Percentiles rank a stretch among this genome's conserved stretches.
Conservation (phyloP, 2,113 vertebrate species). For the Thalassoma bifasciatum region DNA sequence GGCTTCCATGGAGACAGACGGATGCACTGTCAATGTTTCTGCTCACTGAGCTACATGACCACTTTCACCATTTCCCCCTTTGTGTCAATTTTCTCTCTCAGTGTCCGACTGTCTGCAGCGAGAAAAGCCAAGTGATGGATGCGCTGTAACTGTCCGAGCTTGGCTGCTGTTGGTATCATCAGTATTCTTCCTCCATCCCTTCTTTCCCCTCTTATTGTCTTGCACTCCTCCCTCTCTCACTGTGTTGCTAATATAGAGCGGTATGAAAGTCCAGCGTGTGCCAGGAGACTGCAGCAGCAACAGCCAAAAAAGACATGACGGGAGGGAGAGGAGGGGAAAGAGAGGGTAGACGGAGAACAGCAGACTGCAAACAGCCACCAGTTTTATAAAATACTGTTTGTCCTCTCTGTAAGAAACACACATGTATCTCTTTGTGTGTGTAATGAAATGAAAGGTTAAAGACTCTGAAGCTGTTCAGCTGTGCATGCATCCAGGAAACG, state of each 20-base stretch:
- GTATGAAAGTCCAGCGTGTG: slow-evolving; percentile 44
- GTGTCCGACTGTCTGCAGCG: neutral
- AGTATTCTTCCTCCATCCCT: slow-evolving; percentile 70
- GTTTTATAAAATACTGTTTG: neutral
- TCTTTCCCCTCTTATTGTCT: slow-evolving; percentile 13
- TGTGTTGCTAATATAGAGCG: slow-evolving; percentile 43
- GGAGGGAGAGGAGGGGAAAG: neutral
- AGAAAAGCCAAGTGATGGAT: slow-evolving; percentile 61
- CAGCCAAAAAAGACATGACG: slow-evolving; percentile 26
- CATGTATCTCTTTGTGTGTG: too few relatives aligned
- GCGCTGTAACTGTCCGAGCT: slow-evolving; percentile 55
- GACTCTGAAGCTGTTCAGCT: too few relatives aligned
- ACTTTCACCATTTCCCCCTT: slow-evolving; percentile 10
- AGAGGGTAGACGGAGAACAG: neutral
- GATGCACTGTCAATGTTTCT: neutral
- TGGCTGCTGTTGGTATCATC: slow-evolving; percentile 60
- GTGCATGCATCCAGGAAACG: neutral
- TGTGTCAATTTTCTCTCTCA: slow-evolving; percentile 39
- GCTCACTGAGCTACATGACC: slow-evolving; percentile 11
- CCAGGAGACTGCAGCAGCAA: slow-evolving; percentile 72
- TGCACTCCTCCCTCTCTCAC: neutral
- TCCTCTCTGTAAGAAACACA: neutral
- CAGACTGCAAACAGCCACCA: neutral
- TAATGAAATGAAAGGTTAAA: too few relatives aligned
- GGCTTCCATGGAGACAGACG: slow-evolving; percentile 24